Conservation (phyloP, 2,113 vertebrate species). For the Echinops telfairi region DNA sequence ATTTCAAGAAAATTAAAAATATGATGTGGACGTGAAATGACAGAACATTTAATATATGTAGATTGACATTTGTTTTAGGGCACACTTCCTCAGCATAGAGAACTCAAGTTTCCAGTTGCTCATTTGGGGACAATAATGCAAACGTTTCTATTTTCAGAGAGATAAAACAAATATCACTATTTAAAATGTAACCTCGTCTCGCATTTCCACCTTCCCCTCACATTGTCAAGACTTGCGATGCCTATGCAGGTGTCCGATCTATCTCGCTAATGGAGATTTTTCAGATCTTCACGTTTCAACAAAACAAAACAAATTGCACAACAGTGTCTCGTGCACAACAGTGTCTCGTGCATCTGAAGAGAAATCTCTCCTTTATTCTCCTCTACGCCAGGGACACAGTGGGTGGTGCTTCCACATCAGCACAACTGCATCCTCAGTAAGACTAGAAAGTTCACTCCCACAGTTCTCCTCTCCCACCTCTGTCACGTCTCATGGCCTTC, state of each 20-base stretch:
- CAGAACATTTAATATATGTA: conserved; percentile 62
- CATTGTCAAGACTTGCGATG: conserved; percentile 72
- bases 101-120: conserved; percentile 11
- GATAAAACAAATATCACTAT: conserved; percentile 83
- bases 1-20: conserved; percentile 33
- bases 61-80: conserved; percentile 28
- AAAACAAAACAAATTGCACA: conserved; percentile 60
- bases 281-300: conserved; percentile 49
- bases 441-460: not conserved
- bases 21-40: conserved; percentile 49
- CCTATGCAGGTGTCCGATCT: not conserved
- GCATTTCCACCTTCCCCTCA: conserved; percentile 64
- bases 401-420: conserved; percentile 4
- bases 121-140: conserved; percentile 28
- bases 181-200: conserved; percentile 72
- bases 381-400: conserved; percentile 46
- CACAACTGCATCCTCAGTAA: conserved; percentile 56
- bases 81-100: not conserved
- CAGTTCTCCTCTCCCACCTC: conserved; percentile 44
- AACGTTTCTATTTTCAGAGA: conserved; percentile 72
- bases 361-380: conserved; percentile 36
- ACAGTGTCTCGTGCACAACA: conserved; percentile 51
- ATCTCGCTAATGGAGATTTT: conserved; percentile 45
- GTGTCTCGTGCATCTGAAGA: conserved; percentile 62
- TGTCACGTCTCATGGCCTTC: conserved; percentile 40